Conservation (phyloP, 2,888 invertebrate genomes). For the Acanthosepion lycidas region DNA sequence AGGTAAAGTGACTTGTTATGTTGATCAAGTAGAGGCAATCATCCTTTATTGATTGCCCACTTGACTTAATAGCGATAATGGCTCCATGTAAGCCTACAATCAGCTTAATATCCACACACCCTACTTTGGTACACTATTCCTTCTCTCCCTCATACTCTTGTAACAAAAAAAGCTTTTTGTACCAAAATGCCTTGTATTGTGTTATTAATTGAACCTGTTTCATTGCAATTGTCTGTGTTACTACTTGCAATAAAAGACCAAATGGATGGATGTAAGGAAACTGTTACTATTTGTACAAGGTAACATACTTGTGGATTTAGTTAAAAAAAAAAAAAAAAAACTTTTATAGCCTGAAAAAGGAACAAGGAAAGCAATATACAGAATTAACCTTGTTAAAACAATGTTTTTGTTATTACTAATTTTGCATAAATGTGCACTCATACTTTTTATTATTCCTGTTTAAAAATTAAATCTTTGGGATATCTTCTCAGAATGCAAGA, state of each 20-base stretch:
- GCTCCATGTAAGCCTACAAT: slow-evolving; percentile 22
- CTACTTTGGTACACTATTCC: not conserved
- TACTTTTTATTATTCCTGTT: no score
- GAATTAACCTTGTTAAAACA: no score
- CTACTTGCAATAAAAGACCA: no score
- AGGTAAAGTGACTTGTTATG: slow-evolving; percentile 23
- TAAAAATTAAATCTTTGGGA: no score
- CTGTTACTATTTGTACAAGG: not conserved
- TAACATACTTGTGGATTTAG: no score
- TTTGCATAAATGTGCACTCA: no score
- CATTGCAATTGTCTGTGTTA: not conserved
- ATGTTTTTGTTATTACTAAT: no score
- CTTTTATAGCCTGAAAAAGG: no score
- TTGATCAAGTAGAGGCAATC: slow-evolving; percentile 33
- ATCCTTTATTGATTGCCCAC: slow-evolving; percentile 33
- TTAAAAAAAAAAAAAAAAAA: no score
- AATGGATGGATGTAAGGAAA: not conserved
- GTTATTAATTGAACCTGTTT: not conserved
- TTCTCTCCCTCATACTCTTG: not conserved
- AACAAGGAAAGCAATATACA: no score
- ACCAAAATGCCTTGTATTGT: not conserved
- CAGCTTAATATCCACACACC: slow-evolving; percentile 2
- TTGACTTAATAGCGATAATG: not conserved
- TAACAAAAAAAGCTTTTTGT: not conserved
- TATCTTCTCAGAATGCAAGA: no score